Evolutionary conservation across 2,113 vertebrate species (phyloP), one percentile per base, ranked within the genome.

Genomic region (Propithecus coquereli): DNA sequence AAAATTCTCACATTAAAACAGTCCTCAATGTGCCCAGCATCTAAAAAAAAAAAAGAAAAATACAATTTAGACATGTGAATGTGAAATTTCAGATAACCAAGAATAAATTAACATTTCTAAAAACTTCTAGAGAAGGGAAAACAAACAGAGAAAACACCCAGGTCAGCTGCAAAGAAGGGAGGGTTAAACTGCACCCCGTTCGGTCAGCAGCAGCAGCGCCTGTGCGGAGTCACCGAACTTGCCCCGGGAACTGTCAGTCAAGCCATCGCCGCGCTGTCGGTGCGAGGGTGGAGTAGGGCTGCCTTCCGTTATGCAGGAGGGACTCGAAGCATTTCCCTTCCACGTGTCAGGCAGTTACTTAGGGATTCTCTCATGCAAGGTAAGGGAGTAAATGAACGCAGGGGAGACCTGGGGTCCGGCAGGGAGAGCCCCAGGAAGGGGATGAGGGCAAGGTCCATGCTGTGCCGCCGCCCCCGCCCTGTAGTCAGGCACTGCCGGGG

Each of bases 1-100:
- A 89, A 91, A 79, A 43, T 74, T 76, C 12, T 92, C 59, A 12
- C 47, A 50, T 61, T 95, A 22, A 81, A 86, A 61, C 10, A 82
- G 25, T 43, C 52, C 13, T 84, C n/a, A 30, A 12, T 59, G 34
- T 66, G 16, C 27, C 23, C n/a, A 40, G 57, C 25, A 63, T 73
- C 71, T 76, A 7, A 71, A 73, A 59, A 34, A 40, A 88, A n/a
- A 4, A 43, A 65, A 47, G 27, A 77, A 13, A 37, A 13, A 63
- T 23, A 6, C 37, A 16, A 71, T 86, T 82, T 95, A 71, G 71
- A 76, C 13, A 4, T 18, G 45, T 40, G 9, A 83, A 90, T 96
- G 43, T 74, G 74, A 96, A 70, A 92, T 95, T 91, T 74, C 79
- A 87, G 59, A 82, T 87, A 88, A 82, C 23, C 43, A 71, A 88